A percentile compares a stretch with the other conserved stretches of the same genome.
Evolutionary conservation across 2,888 invertebrate species (phyloP).

Genomic region (Coenonympha arcania): DNA sequence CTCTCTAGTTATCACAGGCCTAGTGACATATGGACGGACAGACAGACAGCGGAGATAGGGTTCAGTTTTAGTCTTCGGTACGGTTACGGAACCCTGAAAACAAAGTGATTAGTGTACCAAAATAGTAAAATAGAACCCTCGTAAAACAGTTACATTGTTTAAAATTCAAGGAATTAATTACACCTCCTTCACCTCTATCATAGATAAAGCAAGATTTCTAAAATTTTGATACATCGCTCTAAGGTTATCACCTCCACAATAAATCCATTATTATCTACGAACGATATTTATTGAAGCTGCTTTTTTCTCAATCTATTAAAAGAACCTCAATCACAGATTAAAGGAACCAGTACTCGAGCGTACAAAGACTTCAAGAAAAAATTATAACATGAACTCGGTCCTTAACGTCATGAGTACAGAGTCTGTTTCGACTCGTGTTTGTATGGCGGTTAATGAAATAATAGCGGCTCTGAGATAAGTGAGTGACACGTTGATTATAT

Average conservation of each 20-base stretch:
- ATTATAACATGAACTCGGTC: neutral
- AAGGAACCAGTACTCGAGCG: slow-evolving; percentile 6
- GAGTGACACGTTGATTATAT: slow-evolving; percentile 23
- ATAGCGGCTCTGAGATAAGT: slow-evolving; percentile 11
- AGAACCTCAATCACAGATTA: slow-evolving; percentile 12
- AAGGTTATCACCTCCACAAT: neutral
- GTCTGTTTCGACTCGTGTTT: neutral
- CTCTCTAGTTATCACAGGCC: no score
- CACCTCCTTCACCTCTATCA: neutral
- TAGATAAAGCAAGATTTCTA: neutral
- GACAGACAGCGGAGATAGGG: no score
- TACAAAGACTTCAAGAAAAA: neutral
- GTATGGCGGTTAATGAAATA: slow-evolving; percentile 10
- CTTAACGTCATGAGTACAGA: neutral
- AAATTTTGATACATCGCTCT: neutral
- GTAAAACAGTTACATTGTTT: neutral
- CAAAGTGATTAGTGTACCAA: no score
- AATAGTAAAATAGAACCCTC: no score
- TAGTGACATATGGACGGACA: no score
- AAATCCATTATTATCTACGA: neutral
- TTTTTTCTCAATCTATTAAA: neutral
- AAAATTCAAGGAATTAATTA: neutral
- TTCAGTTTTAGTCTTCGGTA: no score
- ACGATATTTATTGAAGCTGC: neutral
- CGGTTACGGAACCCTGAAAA: no score